Base-by-base conservation (phyloP, 1,140 invertebrate genomes). In the Drosophila nannoptera region DNA sequence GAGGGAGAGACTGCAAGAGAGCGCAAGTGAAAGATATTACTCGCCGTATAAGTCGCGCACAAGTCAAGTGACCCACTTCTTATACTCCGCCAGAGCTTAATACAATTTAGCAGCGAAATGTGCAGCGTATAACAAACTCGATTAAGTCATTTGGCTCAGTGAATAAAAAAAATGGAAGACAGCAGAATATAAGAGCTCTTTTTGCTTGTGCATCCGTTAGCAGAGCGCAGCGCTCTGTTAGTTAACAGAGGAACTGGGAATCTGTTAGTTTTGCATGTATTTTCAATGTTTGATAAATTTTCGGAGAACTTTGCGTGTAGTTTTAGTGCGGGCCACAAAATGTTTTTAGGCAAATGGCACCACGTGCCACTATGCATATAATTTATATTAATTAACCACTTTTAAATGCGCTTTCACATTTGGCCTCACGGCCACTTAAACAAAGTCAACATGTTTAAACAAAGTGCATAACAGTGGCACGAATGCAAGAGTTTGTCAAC, bases 331-430 rank as follows among this genome's bases (percentile, higher is more conserved):
- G 12, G 7, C 8, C 54, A 14, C 40, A 45, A 33, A 56, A 56
- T 33, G 29, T 16, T 56, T 7, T 32, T 22, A 22, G 22, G 53
- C 12, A 40, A 55, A 42, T 42, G 11, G 52, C 36, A 42, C 53
- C 48, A 31, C 40, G 16, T 55, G 73, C 69, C 12, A 35, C 48
- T 48, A 70, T 61, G 31, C 42, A 53, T 62, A 78, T 61, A 52
- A 75, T 83, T 80, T 83, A 64, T 78, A 84, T 78, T 78, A 84
- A 83, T 84, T 78, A 84, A 76, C 68, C 62, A 78, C 83, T 84
- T 84, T 75, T 63, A 84, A 84, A 53, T 59, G 64, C 55, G 38
- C 50, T 81, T 73, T 59, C 59, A 70, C 43, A 73, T 66, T 67
- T 81, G 67, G 52, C 38, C 53, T 58, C 56, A 66, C 56, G 78